Evolutionary conservation across 64 coral and sea anemone species (phyloP).

Genomic region (Dendrophyllia cribrosa): DNA sequence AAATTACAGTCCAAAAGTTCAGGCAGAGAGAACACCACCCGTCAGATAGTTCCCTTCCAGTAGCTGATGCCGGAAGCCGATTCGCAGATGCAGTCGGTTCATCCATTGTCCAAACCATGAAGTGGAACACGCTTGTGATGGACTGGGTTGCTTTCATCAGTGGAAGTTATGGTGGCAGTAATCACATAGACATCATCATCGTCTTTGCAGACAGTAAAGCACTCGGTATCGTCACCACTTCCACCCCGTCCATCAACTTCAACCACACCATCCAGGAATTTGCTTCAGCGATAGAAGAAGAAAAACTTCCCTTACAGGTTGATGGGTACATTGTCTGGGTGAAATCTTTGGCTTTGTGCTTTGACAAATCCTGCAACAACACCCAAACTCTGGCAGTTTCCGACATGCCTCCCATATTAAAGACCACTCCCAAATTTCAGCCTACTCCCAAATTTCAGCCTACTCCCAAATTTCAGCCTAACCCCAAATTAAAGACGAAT

Average conservation of each 20-base stretch:
- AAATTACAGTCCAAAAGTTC: background rate
- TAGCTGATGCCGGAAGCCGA: conserved; percentile 20
- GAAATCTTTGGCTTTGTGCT: conserved; percentile 38
- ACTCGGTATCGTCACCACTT: conserved; percentile 1
- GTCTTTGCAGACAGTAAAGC: conserved; percentile 74
- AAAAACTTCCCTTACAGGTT: conserved; percentile 32
- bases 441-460: too few species aligned
- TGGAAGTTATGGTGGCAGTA: background rate
- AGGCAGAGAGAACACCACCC: background rate
- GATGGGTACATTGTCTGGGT: conserved; percentile 59
- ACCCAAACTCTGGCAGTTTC: conserved; percentile 14
- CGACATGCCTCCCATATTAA: background rate
- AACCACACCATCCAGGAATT: conserved; percentile 45
- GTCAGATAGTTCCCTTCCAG: background rate
- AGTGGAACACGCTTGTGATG: conserved; percentile 53
- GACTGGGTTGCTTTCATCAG: conserved; percentile 56
- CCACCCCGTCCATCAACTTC: background rate
- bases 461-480: too few species aligned
- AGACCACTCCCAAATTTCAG: too few species aligned
- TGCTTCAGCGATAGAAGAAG: conserved; percentile 17
- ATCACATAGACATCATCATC: conserved; percentile 20
- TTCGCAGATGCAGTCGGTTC: conserved; percentile 60
- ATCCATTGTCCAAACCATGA: conserved; percentile 36
- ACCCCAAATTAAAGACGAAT: background rate
- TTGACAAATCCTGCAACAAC: conserved; percentile 31